Evolutionary conservation across 2,113 vertebrate species (phyloP), one percentile per base, ranked within the genome.

Genomic region (Caracal caracal): DNA sequence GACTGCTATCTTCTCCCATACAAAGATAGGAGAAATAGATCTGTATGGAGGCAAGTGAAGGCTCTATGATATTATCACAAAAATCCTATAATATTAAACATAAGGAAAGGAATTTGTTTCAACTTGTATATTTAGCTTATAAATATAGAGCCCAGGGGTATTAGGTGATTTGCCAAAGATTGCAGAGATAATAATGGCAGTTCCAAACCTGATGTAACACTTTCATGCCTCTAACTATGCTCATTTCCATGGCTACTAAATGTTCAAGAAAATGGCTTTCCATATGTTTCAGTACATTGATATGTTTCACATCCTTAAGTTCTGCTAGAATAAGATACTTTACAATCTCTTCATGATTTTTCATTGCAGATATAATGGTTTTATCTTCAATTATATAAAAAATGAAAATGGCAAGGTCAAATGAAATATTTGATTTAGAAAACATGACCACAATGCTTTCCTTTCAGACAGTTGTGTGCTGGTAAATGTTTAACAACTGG

Each of bases 371-470:
- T 71, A 24, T 70, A 89, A 87, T 93, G 28, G 13, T 78, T 94
- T 87, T 79, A 59, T 65, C 35, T 88, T 92, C 19, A 95, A 33
- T 79, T 68, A 40, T 56, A 37, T 56, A 73, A 68, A 84, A 82
- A 84, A 76, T 40, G 6, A 89, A 92, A 90, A 76, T n/a, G 37
- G 7, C 10, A 86, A 53, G 19, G 24, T 70, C 30, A 61, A 37
- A 88, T 75, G 35, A 83, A 37, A 47, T n/a, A 93, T 73, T 95
- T 90, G 3, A 83, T 82, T 90, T 61, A 78, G 40, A 89, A 95
- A 81, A 61, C 26, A 70, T 63, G 51, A 65, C 3, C 8, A 49
- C 30, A 33, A 5, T 92, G 35, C 9, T 93, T 95, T 94, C 30
- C 47, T 95, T 95, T 92, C 35, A 71, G 28, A 81, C 4, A 76